phyloP scores from a whole-genome alignment of 2,888 invertebrate genomes.

The Agrotis ipsilon region DNA sequence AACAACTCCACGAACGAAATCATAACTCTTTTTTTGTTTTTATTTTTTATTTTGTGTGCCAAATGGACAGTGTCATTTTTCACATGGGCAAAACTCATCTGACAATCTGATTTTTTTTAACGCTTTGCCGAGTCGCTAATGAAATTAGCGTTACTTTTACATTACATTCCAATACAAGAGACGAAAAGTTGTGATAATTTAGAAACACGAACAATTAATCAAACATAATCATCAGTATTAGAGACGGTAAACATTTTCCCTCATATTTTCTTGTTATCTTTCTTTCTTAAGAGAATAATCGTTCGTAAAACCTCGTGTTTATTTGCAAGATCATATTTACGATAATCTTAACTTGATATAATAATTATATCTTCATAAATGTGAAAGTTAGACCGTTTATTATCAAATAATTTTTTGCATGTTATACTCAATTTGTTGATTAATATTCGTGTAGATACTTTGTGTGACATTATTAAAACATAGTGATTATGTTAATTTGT shows the following conservation, averaged over 20 bases:
- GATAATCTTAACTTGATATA: conserved; percentile 33
- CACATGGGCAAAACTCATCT: no score
- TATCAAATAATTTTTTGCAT: conserved; percentile 19
- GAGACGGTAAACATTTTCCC: conserved; percentile 8
- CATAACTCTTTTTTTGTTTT: no score
- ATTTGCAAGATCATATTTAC: conserved; percentile 19
- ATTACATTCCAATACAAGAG: neutral
- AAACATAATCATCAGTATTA: conserved; percentile 1
- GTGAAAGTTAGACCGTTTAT: conserved; percentile 35
- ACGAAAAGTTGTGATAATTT: no score
- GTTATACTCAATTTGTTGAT: neutral
- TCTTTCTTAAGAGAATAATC: neutral
- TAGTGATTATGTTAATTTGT: neutral
- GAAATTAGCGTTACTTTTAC: neutral
- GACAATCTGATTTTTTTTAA: no score
- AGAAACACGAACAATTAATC: conserved; percentile 12
- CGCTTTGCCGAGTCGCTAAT: no score
- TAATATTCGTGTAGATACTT: neutral
- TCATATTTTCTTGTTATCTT: conserved; percentile 9
- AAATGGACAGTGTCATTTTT: no score
- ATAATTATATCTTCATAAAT: conserved; percentile 37
- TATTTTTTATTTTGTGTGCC: no score
- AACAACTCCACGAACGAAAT: no score
- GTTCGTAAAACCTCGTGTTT: conserved; percentile 30
- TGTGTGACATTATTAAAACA: neutral